Conservation (phyloP, 2,113 vertebrate species). For the Podilymbus podiceps region DNA sequence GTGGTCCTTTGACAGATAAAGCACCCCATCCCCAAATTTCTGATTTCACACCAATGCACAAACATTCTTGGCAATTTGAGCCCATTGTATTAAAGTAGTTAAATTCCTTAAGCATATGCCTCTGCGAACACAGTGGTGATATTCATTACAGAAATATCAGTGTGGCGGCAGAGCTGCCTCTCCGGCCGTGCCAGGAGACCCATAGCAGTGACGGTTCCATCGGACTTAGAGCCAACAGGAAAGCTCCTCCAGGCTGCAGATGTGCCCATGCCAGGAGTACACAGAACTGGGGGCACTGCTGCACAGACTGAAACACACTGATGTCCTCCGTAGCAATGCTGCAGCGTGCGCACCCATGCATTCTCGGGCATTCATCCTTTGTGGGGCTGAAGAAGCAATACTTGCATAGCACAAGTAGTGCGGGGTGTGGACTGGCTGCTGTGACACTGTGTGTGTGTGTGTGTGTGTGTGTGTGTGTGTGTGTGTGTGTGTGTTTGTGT, state of each 20-base stretch:
- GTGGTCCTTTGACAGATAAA: constrained; percentile 67
- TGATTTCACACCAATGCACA: constrained; percentile 66
- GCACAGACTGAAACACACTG: neutral
- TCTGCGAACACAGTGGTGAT: neutral
- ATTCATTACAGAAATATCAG: neutral
- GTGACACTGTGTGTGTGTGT: neutral
- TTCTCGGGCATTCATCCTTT: no score
- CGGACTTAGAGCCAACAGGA: neutral
- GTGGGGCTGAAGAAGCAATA: neutral
- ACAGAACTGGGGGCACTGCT: accelerated
- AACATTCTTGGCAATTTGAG: constrained; percentile 68
- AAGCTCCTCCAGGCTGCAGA: neutral
- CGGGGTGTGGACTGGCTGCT: accelerated
- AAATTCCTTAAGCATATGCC: constrained; percentile 60
- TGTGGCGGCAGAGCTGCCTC: neutral
- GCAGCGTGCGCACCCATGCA: accelerated
- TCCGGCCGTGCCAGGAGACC: neutral
- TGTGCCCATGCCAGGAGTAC: accelerated
- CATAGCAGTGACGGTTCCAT: accelerated
- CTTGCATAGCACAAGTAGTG: neutral
- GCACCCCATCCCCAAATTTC: constrained; percentile 63
- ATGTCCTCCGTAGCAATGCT: neutral
- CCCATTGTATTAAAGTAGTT: constrained; percentile 66
- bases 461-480: no score
- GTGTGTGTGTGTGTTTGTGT: no score